Percentiles rank a stretch among this genome's conserved stretches.
Evolutionary conservation across 2,888 invertebrate species (phyloP).

Genomic region (Oligia fasciuncula): DNA sequence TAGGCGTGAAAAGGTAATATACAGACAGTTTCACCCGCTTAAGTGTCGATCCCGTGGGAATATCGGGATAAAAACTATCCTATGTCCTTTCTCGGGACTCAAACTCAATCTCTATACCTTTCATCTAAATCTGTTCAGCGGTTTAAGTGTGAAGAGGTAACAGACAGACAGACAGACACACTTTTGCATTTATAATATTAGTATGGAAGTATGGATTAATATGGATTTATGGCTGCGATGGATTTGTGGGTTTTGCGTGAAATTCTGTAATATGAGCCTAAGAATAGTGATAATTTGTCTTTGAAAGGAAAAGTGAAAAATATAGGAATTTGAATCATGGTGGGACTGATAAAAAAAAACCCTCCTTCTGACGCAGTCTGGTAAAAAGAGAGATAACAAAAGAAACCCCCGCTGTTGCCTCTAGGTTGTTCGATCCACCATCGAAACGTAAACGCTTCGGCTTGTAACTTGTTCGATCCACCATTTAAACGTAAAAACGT

Average conservation of each 20-base stretch:
- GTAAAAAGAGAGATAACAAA: not conserved
- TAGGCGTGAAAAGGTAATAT: not conserved
- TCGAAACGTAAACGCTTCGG: not conserved
- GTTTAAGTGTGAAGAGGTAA: too few species aligned
- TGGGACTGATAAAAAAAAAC: not conserved
- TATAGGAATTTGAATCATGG: not conserved
- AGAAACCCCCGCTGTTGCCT: not conserved
- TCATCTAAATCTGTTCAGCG: too few species aligned
- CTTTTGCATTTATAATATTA: too few species aligned
- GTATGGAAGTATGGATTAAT: not conserved
- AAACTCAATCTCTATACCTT: too few species aligned
- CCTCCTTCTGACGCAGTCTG: not conserved
- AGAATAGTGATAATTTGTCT: not conserved
- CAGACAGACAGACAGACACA: not conserved
- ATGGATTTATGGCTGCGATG: not conserved
- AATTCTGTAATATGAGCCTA: not conserved
- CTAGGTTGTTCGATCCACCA: not conserved
- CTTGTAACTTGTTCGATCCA: not conserved
- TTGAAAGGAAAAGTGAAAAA: not conserved
- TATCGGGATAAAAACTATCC: too few species aligned
- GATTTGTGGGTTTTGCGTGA: too few species aligned
- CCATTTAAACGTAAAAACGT: slow-evolving; percentile 53
- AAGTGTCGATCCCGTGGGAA: too few species aligned
- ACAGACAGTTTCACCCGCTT: too few species aligned
- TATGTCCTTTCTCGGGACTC: too few species aligned